These are phyloP conservation scores for Hyla sarda DNA, from an alignment of 2,113 vertebrate species.

Conservation along the genomic window DNA sequence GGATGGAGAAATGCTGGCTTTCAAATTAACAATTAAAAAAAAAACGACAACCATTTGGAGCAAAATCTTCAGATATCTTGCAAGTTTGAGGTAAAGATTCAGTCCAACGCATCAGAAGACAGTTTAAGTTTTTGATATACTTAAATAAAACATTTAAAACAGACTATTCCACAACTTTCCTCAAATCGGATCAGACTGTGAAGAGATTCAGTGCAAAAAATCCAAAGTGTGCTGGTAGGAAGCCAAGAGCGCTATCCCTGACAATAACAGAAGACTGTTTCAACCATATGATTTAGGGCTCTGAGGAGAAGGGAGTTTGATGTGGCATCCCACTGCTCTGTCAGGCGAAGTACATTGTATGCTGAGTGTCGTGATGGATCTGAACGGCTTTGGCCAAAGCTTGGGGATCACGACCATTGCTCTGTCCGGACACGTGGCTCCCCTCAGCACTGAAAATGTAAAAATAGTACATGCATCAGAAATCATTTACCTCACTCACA, in stretches of 20 bases:
- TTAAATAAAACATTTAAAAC: constrained; percentile 80
- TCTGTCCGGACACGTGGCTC: constrained; percentile 97
- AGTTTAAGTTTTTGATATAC: constrained; percentile 68
- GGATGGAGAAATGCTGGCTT: constrained; percentile 73
- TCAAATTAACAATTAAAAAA: constrained; percentile 66
- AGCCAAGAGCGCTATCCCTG: constrained; percentile 73
- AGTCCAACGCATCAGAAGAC: constrained; percentile 83
- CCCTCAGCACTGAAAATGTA: constrained; percentile 86
- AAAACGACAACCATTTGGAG: constrained; percentile 69
- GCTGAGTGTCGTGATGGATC: constrained; percentile 98
- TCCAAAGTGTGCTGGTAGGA: constrained; percentile 85
- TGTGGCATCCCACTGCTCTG: constrained; percentile 62
- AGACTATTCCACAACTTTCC: constrained; percentile 42
- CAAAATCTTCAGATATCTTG: constrained; percentile 78
- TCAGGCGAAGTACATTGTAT: constrained; percentile 99
- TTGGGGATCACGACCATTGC: constrained; percentile 95
- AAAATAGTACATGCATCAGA: background rate
- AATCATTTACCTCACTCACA: background rate
- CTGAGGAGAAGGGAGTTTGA: constrained; percentile 69
- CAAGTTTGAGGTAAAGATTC: constrained; percentile 85
- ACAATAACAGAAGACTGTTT: constrained; percentile 30
- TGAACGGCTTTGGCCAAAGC: constrained; percentile 97
- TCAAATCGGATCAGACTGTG: constrained; percentile 75
- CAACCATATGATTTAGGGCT: constrained; percentile 51
- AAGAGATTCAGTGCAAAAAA: constrained; percentile 81